Evolutionary conservation across 2,797 vertebrate genomes (phyloP).

Genomic region (Margarornis squamiger): DNA sequence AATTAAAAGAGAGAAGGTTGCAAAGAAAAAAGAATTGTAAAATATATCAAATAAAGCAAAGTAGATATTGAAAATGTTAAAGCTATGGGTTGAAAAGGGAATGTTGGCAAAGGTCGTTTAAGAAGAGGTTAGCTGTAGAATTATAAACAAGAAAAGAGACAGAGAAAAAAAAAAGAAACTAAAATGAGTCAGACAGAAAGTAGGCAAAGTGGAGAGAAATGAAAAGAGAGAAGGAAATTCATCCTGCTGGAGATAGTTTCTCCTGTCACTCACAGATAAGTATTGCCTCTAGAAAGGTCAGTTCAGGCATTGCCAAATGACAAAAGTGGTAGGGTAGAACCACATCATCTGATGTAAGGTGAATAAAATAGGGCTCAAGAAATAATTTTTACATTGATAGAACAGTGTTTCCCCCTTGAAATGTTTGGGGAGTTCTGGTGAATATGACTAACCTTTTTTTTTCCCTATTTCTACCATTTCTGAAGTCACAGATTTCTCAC

Average conservation of each 20-base stretch:
- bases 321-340: slow-evolving; percentile 56
- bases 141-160: not conserved
- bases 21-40: not conserved
- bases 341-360: slow-evolving; percentile 46
- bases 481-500: not conserved
- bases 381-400: slow-evolving; percentile 3
- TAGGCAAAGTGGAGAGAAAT: slow-evolving; percentile 42
- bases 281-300: slow-evolving; percentile 72
- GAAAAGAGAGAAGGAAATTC: slow-evolving; percentile 48
- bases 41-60: not conserved
- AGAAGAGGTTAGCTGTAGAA: slow-evolving; percentile 2
- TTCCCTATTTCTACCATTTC: not conserved
- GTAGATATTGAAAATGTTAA: not conserved
- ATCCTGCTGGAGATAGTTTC: slow-evolving; percentile 60
- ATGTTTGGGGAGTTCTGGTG: not conserved
- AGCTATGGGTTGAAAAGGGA: not conserved
- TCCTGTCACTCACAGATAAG: slow-evolving; percentile 63
- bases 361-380: slow-evolving; percentile 32
- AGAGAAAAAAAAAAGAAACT: not conserved
- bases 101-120: not conserved
- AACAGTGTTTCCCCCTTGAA: not conserved
- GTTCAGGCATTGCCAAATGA: slow-evolving; percentile 62
- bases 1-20: not conserved
- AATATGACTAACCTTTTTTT: not conserved
- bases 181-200: slow-evolving; percentile 15